Conservation (phyloP, 2,113 vertebrate species). For the Malurus elegans region DNA sequence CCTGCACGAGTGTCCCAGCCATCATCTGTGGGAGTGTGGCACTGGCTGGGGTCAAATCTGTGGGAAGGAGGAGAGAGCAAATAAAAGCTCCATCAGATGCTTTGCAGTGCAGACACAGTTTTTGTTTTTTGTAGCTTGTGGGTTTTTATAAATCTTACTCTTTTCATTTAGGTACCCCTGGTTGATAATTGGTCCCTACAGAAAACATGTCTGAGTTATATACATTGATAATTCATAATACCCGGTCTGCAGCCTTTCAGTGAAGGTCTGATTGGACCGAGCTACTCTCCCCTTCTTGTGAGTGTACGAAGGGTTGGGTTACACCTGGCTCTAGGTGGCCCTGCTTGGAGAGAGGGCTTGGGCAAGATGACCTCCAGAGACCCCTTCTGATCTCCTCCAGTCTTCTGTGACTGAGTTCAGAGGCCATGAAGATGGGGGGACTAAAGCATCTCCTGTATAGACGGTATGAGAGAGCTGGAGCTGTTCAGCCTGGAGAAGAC, state of each 20-base stretch:
- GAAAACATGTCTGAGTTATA: neutral
- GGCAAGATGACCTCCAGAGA: neutral
- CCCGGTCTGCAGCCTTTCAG: fast-evolving
- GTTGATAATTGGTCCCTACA: neutral
- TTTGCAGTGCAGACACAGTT: neutral
- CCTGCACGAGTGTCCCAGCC: neutral
- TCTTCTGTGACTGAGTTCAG: neutral
- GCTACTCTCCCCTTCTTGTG: neutral
- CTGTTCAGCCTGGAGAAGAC: neutral
- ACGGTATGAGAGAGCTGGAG: neutral
- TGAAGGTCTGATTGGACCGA: neutral
- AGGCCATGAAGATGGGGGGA: neutral
- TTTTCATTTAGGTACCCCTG: neutral
- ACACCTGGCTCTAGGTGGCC: neutral
- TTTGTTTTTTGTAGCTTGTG: neutral
- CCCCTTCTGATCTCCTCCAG: neutral
- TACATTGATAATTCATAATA: neutral
- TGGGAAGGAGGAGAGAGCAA: neutral
- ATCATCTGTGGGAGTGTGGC: no score
- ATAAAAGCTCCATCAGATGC: neutral
- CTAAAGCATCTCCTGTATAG: neutral
- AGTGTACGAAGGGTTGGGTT: fast-evolving
- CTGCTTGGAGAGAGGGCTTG: neutral
- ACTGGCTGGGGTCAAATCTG: neutral
- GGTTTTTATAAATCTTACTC: neutral